A percentile compares a stretch with the other conserved stretches of the same genome.
phyloP scores from a whole-genome alignment of 2,797 vertebrate genomes.

The Myiothlypis coronata region DNA sequence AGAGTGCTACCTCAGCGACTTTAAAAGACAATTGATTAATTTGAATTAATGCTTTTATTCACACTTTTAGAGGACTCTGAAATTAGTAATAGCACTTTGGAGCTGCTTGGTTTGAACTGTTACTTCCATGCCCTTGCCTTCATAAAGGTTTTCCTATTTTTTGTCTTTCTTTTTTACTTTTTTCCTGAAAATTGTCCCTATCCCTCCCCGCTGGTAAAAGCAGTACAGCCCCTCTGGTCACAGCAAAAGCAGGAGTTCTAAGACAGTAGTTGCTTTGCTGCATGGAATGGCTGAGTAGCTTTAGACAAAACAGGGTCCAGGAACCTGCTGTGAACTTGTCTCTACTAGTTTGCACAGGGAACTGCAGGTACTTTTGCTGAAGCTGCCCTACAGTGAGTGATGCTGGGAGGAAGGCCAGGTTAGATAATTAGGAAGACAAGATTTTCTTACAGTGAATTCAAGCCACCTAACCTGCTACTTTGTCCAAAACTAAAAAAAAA shows the following conservation, averaged over 20 bases:
- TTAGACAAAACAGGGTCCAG: neutral
- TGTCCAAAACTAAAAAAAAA: neutral
- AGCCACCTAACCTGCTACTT: neutral
- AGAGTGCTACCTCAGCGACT: conserved; percentile 59
- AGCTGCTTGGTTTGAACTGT: conserved; percentile 9
- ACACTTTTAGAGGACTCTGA: conserved; percentile 24
- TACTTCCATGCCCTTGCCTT: neutral
- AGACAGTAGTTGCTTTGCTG: neutral
- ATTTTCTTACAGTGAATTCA: neutral
- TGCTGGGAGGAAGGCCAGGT: neutral
- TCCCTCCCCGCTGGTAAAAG: neutral
- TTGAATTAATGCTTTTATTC: conserved; percentile 60
- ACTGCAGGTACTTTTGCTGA: neutral
- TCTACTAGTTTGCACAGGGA: neutral
- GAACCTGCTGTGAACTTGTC: neutral
- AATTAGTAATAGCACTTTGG: conserved; percentile 1
- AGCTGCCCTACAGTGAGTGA: neutral
- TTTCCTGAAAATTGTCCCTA: neutral
- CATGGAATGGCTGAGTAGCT: neutral
- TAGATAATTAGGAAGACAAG: neutral
- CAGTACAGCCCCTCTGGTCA: neutral
- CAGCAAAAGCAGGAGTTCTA: neutral
- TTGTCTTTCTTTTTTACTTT: neutral
- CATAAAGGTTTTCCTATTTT: neutral
- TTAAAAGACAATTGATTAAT: conserved; percentile 69